Conservation (phyloP, 2,113 vertebrate species). For the Archilochus colubris region DNA sequence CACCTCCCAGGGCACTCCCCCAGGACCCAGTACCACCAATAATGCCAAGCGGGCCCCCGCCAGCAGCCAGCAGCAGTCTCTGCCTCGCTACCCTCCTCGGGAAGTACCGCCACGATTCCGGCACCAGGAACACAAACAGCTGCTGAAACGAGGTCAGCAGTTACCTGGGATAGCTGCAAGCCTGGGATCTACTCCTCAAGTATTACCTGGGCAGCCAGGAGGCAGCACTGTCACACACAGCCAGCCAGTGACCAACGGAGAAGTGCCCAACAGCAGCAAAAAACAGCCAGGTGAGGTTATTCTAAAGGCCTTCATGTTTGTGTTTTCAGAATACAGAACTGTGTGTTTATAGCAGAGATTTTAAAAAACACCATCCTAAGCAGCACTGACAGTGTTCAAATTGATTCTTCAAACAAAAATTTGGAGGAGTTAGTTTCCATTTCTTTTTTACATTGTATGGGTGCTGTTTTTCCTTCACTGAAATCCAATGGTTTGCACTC, state of each 20-base stretch:
- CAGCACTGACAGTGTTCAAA: neutral
- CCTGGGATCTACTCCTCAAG: constrained; percentile 88
- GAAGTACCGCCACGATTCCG: constrained; percentile 88
- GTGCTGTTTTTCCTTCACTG: neutral
- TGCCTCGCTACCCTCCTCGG: constrained; percentile 86
- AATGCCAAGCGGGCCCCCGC: constrained; percentile 92
- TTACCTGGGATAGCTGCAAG: constrained; percentile 81
- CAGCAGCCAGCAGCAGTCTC: constrained; percentile 82
- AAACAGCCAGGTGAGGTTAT: constrained; percentile 82
- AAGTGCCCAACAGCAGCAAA: constrained; percentile 79
- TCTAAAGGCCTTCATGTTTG: neutral
- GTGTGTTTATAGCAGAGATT: neutral
- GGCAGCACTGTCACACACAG: constrained; percentile 69
- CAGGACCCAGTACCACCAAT: constrained; percentile 87
- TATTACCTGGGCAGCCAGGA: constrained; percentile 74
- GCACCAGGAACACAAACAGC: constrained; percentile 88
- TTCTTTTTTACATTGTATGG: neutral
- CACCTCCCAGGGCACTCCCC: constrained; percentile 80
- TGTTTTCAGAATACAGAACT: neutral
- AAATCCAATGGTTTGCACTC: fast-evolving
- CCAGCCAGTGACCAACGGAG: constrained; percentile 80
- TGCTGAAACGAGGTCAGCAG: constrained; percentile 86
- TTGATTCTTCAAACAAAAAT: too few species aligned
- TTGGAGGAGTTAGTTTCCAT: too few species aligned
- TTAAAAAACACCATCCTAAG: neutral